Evolutionary conservation across 2,113 vertebrate species (phyloP).

Genomic region (Cariama cristata): DNA sequence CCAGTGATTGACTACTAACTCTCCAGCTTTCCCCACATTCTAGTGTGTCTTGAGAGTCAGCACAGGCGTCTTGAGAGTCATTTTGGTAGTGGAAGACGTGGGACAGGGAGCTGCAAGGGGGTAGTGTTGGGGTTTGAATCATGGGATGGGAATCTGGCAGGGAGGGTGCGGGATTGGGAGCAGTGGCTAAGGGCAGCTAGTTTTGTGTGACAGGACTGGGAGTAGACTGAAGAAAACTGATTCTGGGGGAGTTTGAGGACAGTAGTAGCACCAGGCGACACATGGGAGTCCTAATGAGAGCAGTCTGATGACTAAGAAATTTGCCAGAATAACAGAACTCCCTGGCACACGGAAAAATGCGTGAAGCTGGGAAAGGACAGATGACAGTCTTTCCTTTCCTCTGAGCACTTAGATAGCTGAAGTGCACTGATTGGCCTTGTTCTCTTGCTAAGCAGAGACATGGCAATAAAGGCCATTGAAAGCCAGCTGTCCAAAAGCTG

Average conservation of each 20-base stretch:
- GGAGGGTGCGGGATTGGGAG: background rate
- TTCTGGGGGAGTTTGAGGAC: background rate
- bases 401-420: background rate
- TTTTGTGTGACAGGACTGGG: background rate
- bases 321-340: background rate
- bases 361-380: background rate
- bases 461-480: background rate
- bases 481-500: background rate
- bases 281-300: fast-evolving
- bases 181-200: background rate
- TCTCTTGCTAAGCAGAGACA: background rate
- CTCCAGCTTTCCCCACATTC: background rate
- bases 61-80: background rate
- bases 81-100: background rate
- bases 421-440: background rate
- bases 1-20: background rate
- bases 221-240: background rate
- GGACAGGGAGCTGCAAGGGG: background rate
- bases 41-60: background rate
- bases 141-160: background rate
- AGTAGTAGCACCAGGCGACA: too few species aligned
- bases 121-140: background rate
- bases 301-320: background rate
- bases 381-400: background rate
- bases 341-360: background rate